phyloP scores from a whole-genome alignment of 2,797 vertebrate species.

The Pagetopsis macropterus region DNA sequence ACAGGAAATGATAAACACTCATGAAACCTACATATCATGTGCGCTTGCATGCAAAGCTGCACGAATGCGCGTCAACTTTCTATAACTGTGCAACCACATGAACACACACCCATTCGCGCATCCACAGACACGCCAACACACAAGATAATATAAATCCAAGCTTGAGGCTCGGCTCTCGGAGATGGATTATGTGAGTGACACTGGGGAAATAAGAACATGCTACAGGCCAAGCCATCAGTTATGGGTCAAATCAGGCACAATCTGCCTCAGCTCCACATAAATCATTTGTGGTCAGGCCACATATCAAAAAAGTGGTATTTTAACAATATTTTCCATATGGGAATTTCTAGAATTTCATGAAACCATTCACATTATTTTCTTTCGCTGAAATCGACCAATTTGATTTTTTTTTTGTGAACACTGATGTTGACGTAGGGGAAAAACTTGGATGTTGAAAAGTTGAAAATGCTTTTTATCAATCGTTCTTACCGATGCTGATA shows the following conservation, averaged over 20 bases:
- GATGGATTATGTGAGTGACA: slow-evolving; percentile 84
- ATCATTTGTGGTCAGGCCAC: slow-evolving; percentile 70
- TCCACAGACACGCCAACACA: slow-evolving; percentile 57
- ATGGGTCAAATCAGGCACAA: slow-evolving; percentile 83
- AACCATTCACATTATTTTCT: slow-evolving; percentile 21
- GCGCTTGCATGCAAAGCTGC: slow-evolving; percentile 18
- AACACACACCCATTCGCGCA: slow-evolving; percentile 27
- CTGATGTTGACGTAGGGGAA: not conserved
- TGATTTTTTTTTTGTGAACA: not conserved
- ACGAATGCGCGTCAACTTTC: slow-evolving; percentile 23
- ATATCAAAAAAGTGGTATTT: slow-evolving; percentile 55
- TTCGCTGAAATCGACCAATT: not conserved
- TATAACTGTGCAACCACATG: slow-evolving; percentile 21
- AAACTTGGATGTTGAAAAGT: not conserved
- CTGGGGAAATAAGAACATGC: slow-evolving; percentile 86
- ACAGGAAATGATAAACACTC: slow-evolving; percentile 26
- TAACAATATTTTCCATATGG: slow-evolving; percentile 37
- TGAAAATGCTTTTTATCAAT: not conserved
- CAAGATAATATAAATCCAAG: slow-evolving; percentile 64
- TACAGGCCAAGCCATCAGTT: slow-evolving; percentile 82
- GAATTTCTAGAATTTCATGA: slow-evolving; percentile 12
- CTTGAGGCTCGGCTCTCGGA: slow-evolving; percentile 62
- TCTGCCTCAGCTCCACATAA: slow-evolving; percentile 74
- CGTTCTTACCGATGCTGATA: slow-evolving; percentile 90
- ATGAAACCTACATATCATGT: not conserved